Conservation (phyloP, 2,888 invertebrate genomes). For the Augochlorella aurata region DNA sequence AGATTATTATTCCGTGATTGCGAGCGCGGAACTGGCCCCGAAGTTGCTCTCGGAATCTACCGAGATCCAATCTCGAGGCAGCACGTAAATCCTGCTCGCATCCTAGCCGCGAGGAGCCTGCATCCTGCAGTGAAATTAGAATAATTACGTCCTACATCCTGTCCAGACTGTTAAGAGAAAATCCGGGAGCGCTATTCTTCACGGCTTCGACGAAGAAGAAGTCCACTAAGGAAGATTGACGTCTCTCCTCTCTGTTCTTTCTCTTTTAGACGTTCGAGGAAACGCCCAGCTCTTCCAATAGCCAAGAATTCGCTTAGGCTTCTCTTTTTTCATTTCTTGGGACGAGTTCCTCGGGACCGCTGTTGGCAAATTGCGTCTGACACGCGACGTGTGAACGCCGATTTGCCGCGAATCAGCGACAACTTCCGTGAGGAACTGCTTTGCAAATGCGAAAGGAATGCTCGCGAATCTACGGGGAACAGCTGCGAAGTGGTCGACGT, state of each 20-base stretch:
- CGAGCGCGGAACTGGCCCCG: slow-evolving; percentile 51
- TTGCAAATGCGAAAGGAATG: background rate
- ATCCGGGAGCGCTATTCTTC: background rate
- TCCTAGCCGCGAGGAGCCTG: slow-evolving; percentile 36
- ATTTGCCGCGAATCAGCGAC: slow-evolving; percentile 19
- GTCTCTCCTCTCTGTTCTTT: background rate
- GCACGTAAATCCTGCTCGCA: slow-evolving; percentile 59
- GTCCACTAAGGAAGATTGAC: background rate
- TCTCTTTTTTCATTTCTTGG: slow-evolving; percentile 1
- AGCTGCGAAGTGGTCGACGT: too few relatives aligned
- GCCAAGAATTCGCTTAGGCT: background rate
- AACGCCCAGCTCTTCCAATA: background rate
- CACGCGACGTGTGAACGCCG: slow-evolving; percentile 35
- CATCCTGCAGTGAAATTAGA: slow-evolving; percentile 64
- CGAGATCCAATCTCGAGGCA: slow-evolving; percentile 59
- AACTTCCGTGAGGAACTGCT: background rate
- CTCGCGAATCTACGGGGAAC: background rate
- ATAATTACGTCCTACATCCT: slow-evolving; percentile 65
- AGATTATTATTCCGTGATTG: slow-evolving; percentile 58
- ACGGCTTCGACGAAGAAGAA: background rate
- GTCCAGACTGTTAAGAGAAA: slow-evolving; percentile 10
- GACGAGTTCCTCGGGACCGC: background rate
- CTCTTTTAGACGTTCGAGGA: background rate
- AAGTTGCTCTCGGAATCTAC: slow-evolving; percentile 48
- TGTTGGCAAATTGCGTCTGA: slow-evolving; percentile 21